Conservation (phyloP, 2,797 vertebrate genomes). For the Oophaga sylvatica region DNA sequence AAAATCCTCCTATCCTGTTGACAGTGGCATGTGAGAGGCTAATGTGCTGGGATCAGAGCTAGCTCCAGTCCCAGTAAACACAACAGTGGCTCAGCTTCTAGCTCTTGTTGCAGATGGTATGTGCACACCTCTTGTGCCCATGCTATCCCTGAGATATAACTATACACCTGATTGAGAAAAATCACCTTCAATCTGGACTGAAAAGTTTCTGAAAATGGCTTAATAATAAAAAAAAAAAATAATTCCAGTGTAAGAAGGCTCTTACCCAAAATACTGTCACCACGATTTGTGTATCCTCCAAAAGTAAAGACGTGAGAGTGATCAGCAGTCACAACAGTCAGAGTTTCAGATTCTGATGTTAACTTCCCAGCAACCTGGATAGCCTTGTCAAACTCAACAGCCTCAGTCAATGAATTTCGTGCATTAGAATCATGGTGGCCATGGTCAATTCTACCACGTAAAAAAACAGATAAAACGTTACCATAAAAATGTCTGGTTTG, state of each 20-base stretch:
- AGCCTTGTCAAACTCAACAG: slow-evolving; percentile 81
- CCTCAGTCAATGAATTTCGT: slow-evolving; percentile 79
- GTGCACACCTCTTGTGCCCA: too few species aligned
- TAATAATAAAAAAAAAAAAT: not conserved
- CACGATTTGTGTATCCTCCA: slow-evolving; percentile 80
- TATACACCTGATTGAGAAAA: too few species aligned
- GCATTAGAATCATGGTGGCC: slow-evolving; percentile 82
- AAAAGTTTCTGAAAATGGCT: too few species aligned
- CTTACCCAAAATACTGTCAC: slow-evolving; percentile 83
- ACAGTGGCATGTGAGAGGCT: too few species aligned
- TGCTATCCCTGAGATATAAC: too few species aligned
- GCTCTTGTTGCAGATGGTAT: too few species aligned
- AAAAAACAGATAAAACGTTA: not conserved
- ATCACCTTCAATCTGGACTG: too few species aligned
- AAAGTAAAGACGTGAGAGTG: slow-evolving; percentile 86
- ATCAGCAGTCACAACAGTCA: slow-evolving; percentile 84
- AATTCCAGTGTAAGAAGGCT: not conserved
- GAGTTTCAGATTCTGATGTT: slow-evolving; percentile 78
- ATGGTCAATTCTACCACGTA: slow-evolving; percentile 85
- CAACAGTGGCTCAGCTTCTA: too few species aligned
- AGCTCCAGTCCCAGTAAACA: too few species aligned
- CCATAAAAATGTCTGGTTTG: not conserved
- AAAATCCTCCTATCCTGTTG: too few species aligned
- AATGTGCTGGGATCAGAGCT: too few species aligned
- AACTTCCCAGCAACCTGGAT: slow-evolving; percentile 74